Evolutionary conservation across 2,113 vertebrate genomes (phyloP), one percentile per base, ranked within the genome.

Genomic region (Syngnathus scovelli): DNA sequence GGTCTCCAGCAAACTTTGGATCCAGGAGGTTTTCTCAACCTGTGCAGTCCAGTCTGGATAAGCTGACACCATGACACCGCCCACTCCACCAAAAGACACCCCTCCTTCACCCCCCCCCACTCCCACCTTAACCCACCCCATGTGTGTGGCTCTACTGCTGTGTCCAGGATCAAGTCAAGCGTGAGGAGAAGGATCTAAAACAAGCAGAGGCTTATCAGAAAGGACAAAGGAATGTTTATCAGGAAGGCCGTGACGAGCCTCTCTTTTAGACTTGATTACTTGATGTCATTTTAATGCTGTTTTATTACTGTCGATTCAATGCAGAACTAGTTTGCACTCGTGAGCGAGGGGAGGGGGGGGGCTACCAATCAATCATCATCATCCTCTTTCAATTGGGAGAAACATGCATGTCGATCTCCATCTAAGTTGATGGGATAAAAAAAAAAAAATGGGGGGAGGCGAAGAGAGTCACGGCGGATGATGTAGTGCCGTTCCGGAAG

Each of bases 31-130:
- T 76, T 80, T 78, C 80, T 81, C 80, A 84, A 88, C 86, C 87
- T 88, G 87, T 87, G 87, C 88, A 86, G 87, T 90, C 89, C 87
- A 90, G 89, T 90, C 87, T 88, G 80, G 80, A 90, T 90, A 89
- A 90, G 87, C 86, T 89, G 86, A 87, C 70, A 64, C 64, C 77
- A 73, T 58, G 55, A 71, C 67, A 62, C 61, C n/a, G 4, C 13
- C 23, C 6, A 7, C 27, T 36, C 59, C 33, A 63, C 59, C n/a
- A 16, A 13, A 6, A 37, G 18, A 10, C 15, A n/a, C 43, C 13
- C 5, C 11, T 39, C 15, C 27, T 33, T 33, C 27, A 33, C 27
- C 27, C 27, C 9, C 9, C 33, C 27, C 49, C 16, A 3, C 8
- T n/a, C 21, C 52, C 43, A 15, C 36, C 27, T 59, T 9, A 21